Evolutionary conservation across 1,140 invertebrate genomes (phyloP), one percentile per base, ranked within the genome.

Genomic region (Neoseiulus cucumeris): DNA sequence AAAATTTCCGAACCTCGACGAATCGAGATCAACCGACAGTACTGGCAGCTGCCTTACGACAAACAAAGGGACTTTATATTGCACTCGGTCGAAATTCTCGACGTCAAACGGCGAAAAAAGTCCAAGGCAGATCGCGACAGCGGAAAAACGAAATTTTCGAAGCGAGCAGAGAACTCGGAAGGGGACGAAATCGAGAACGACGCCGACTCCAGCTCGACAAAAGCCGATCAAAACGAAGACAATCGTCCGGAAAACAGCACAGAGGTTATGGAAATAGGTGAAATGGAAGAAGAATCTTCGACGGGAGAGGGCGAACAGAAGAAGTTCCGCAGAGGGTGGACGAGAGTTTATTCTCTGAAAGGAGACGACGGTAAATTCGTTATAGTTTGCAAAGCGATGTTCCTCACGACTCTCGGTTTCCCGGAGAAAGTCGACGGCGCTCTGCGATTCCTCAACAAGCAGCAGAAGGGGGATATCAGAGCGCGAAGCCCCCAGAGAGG

Each of bases 391-490:
- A 59, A 59, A 25, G 51, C 51, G 14, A 59, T 59, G 51, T 59
- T 59, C 51, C 22, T 59, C 2, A 59, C 51, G 14, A 59, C 51
- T 14, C 51, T 59, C 22, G 51, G 51, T 33, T 59, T 59, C 51
- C 51, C 51, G 14, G 51, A 59, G 33, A 59, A 59, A 25, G 51
- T 59, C 14, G 51, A 59, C 33, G 51, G 51, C 22, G 51, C 51
- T 17, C 22, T 59, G 1, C 14, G 51, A 2, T 59, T 59, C 51
- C 22, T 59, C 14, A 59, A 59, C 22, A 59, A 59, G 33, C 51
- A 59, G 22, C 51, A 59, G 51, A 59, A 59, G 22, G 51, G 51
- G 14, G 51, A 59, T 25, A 59, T 59, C 33, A 25, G 51, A 17
- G 51, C 51, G 22, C 14, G 51, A 25, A 59, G 51, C 9, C 51